phyloP scores from a whole-genome alignment of 2,113 vertebrate genomes.

The Actenoides lindsayi region DNA sequence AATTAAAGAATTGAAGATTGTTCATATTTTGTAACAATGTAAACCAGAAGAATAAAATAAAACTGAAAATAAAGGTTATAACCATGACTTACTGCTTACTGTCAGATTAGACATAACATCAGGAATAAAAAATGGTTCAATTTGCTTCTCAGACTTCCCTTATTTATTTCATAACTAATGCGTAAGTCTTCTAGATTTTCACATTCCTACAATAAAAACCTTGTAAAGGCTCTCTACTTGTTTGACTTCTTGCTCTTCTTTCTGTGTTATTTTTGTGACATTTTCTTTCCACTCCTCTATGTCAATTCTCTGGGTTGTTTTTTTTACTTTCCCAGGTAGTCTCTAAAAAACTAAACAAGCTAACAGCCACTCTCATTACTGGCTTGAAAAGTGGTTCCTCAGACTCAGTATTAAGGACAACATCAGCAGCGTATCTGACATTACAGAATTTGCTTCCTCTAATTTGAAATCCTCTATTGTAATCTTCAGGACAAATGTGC shows the following conservation, averaged over 20 bases:
- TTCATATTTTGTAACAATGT: background rate
- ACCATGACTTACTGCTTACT: background rate
- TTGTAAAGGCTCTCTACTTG: background rate
- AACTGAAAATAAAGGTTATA: slow-evolving; percentile 1
- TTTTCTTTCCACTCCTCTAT: background rate
- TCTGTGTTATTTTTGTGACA: background rate
- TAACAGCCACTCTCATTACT: background rate
- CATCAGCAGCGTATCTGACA: slow-evolving; percentile 8
- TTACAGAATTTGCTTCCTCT: slow-evolving; percentile 27
- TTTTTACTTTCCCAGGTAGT: slow-evolving; percentile 1
- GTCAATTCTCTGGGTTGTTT: background rate
- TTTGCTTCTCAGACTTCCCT: background rate
- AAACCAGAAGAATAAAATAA: background rate
- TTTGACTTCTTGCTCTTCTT: background rate
- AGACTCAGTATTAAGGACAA: slow-evolving; percentile 5
- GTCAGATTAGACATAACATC: background rate
- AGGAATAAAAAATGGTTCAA: background rate
- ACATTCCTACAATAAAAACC: background rate
- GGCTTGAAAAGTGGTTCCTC: slow-evolving; percentile 19
- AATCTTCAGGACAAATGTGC: background rate
- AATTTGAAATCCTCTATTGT: slow-evolving; percentile 11
- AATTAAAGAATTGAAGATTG: background rate
- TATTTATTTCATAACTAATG: background rate
- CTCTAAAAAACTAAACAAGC: background rate
- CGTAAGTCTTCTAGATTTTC: background rate